Evolutionary conservation across 2,797 vertebrate species (phyloP), one percentile per base, ranked within the genome.

Genomic region (Hapalemur alaotrensis): DNA sequence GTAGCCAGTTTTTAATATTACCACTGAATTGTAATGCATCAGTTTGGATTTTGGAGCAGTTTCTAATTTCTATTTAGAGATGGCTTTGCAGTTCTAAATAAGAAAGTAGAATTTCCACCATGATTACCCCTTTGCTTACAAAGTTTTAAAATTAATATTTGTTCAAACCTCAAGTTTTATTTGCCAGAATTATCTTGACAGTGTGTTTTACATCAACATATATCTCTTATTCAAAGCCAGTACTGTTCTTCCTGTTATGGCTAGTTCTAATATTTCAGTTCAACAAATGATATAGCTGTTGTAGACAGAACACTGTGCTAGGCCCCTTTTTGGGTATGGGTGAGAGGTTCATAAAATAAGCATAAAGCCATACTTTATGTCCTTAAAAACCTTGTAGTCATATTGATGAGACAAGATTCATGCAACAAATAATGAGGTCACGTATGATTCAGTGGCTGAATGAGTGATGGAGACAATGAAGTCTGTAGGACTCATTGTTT

Each of bases 101-200:
- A 92, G 54, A 93, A 97, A 96, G 32, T 88, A 75, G 46, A 97
- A 91, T 93, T 96, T 93, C 50, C 32, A 94, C 83, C 10, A 59
- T 48, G 11, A 85, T 82, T 92, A 93, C 82, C 52, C 61, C 59
- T 95, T 96, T 93, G 50, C 69, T 91, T 92, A 22, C 48, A 93
- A 84, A 91, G 38, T 93, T 95, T 89, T 41, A 93, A 92, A 95
- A 67, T 78, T 54, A 91, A 1, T 73, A 78, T 96, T 89, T 65
- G 35, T 95, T 92, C 32, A 96, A 73, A 63, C 28, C 88, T 89
- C 41, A 89, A 81, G 50, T 93, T 91, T 67, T 89, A 80, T 94
- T 95, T 95, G 46, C 35, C 65, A 96, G 59, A 76, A 69, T 91
- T 92, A 89, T 91, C 70, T 95, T 91, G 73, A 67, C 25, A 28